phyloP scores from a whole-genome alignment of 2,113 vertebrate species.

The Porphyrio hochstetteri region DNA sequence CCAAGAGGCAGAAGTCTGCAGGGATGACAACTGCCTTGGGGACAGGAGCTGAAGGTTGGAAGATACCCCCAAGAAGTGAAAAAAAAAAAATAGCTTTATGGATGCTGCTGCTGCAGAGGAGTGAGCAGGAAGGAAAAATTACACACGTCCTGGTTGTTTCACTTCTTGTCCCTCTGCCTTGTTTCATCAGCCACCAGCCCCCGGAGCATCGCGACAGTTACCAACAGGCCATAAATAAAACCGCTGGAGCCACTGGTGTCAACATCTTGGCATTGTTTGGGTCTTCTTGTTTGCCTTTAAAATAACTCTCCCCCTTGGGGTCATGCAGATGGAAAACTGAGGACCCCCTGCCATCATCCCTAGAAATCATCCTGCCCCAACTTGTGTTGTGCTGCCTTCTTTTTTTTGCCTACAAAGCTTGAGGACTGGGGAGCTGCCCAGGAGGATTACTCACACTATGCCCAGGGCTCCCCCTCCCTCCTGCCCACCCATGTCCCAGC shows the following conservation, averaged over 20 bases:
- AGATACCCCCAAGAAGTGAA: neutral
- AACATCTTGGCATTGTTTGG: constrained; percentile 71
- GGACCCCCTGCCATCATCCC: neutral
- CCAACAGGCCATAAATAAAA: constrained; percentile 76
- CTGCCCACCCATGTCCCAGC: rapidly evolving
- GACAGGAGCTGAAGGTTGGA: neutral
- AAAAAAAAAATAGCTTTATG: neutral
- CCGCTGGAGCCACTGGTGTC: constrained; percentile 76
- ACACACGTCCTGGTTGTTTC: neutral
- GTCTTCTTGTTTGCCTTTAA: constrained; percentile 60
- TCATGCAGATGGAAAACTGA: neutral
- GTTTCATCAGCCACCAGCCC: constrained; percentile 45
- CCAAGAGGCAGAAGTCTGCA: neutral
- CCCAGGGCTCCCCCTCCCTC: neutral
- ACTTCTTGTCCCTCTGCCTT: constrained; percentile 46
- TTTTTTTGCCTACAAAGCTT: neutral
- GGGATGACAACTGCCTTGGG: neutral
- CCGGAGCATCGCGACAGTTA: constrained; percentile 17
- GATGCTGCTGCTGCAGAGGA: neutral
- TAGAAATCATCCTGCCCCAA: neutral
- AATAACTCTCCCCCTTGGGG: constrained; percentile 46
- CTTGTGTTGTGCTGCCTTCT: neutral
- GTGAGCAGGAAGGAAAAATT: neutral
- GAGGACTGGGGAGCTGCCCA: neutral
- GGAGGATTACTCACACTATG: rapidly evolving